Evolutionary conservation across 2,797 vertebrate species (phyloP), one percentile per base, ranked within the genome.

Genomic region (Sebastes steindachneri): DNA sequence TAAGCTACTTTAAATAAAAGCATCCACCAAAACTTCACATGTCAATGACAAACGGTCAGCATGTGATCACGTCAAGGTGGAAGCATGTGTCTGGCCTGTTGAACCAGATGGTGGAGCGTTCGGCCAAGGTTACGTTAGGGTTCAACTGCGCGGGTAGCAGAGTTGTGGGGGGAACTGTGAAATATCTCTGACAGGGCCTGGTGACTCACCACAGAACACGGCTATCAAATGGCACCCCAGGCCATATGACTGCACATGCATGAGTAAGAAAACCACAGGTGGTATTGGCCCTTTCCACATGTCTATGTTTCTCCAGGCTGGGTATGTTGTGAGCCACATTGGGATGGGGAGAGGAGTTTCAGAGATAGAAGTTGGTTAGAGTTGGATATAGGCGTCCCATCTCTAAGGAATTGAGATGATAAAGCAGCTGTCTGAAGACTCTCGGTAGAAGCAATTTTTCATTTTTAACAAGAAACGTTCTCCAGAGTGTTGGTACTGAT

Each of bases 401-500:
- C 84, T 86, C 79, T 28, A 1, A 65, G 48, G 88, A 73, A 25
- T 7, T 10, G 28, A 12, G 41, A 80, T 84, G 85, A 87, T 86
- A 55, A 90, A 89, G 85, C 59, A 53, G 75, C 84, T 79, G 88
- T 87, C 84, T 81, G 57, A 79, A 74, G 81, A 62, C 14, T 45
- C 58, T 41, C 6, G 1, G 4, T 51, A 14, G 77, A 70, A 51
- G 73, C 71, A 45, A 86, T 83, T 79, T 86, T 77, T 89, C 84
- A 87, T 88, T 85, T 84, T 68, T 87, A 84, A 91, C 82, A 77
- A 88, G 84, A 26, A 80, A 72, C 0, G 1, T 66, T 78, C 71
- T 86, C 63, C 33, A 57, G 75, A 70, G 63, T 72, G 31, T 53
- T 55, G 19, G 35, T 7, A 25, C 45, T 66, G 55, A 82, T 33